These are phyloP conservation scores for Limanda limanda DNA, from an alignment of 2,113 vertebrate genomes.

Conservation along the genomic window DNA sequence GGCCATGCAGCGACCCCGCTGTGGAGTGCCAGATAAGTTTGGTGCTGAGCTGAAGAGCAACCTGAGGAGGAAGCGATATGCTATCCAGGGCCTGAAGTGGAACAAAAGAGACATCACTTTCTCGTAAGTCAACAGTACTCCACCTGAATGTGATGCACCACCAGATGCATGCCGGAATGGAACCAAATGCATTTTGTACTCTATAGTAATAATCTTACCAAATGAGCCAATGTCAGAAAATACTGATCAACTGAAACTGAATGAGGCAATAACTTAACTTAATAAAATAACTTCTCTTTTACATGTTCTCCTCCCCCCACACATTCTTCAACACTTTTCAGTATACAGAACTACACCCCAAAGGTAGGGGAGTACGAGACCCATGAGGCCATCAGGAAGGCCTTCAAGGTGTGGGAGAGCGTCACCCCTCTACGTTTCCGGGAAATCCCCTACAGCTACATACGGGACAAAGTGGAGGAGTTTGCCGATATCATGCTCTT, in stretches of 20 bases:
- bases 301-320: neutral
- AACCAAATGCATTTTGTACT: neutral
- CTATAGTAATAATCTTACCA: neutral
- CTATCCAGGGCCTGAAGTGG: slow-evolving; percentile 92
- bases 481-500: slow-evolving; percentile 94
- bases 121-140: slow-evolving; percentile 83
- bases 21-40: slow-evolving; percentile 93
- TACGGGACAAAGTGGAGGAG: slow-evolving; percentile 86
- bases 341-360: slow-evolving; percentile 88
- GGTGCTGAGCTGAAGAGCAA: slow-evolving; percentile 92
- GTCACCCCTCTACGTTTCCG: slow-evolving; percentile 88
- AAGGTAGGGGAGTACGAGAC: slow-evolving; percentile 91
- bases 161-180: neutral
- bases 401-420: slow-evolving; percentile 89
- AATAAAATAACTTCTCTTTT: neutral
- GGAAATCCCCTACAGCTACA: slow-evolving; percentile 88
- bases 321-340: slow-evolving; percentile 35
- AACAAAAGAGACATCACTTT: slow-evolving; percentile 88
- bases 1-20: slow-evolving; percentile 89
- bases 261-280: too few species aligned
- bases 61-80: slow-evolving; percentile 90
- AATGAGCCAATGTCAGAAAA: neutral
- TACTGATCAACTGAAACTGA: neutral
- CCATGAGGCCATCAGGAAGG: slow-evolving; percentile 88
- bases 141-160: neutral